Percentiles rank a stretch among this genome's conserved stretches.
Evolutionary conservation across 2,113 vertebrate genomes (phyloP).

Genomic region (Natator depressus): DNA sequence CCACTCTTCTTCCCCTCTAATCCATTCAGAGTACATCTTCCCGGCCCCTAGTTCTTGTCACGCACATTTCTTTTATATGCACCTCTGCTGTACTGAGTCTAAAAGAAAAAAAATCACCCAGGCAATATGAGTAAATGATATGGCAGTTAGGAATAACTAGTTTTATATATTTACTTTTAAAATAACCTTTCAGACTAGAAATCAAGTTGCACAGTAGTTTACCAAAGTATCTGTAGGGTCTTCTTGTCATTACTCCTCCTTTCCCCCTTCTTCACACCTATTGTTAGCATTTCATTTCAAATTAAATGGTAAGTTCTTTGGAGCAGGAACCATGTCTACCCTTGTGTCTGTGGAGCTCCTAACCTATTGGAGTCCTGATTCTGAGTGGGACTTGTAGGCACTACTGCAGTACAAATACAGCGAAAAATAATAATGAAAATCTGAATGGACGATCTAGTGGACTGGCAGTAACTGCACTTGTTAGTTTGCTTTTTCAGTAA

Average conservation of each 20-base stretch:
- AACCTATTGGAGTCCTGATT: background rate
- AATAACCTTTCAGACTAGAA: background rate
- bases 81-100: background rate
- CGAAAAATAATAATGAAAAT: background rate
- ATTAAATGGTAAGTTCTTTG: background rate
- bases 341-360: background rate
- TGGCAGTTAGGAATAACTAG: background rate
- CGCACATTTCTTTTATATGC: constrained; percentile 4
- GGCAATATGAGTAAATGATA: background rate
- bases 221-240: background rate
- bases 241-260: background rate
- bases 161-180: background rate
- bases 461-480: background rate
- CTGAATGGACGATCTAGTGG: background rate
- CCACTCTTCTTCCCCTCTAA: background rate
- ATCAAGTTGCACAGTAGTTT: background rate
- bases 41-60: background rate
- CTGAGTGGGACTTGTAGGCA: background rate
- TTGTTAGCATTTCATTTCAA: constrained; percentile 14
- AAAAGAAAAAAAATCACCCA: background rate
- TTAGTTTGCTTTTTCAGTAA: background rate
- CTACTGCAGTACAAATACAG: background rate
- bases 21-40: background rate
- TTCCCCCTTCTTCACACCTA: background rate
- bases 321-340: accelerated